Conservation (phyloP, 2,113 vertebrate species). For the Calidris pugnax region DNA sequence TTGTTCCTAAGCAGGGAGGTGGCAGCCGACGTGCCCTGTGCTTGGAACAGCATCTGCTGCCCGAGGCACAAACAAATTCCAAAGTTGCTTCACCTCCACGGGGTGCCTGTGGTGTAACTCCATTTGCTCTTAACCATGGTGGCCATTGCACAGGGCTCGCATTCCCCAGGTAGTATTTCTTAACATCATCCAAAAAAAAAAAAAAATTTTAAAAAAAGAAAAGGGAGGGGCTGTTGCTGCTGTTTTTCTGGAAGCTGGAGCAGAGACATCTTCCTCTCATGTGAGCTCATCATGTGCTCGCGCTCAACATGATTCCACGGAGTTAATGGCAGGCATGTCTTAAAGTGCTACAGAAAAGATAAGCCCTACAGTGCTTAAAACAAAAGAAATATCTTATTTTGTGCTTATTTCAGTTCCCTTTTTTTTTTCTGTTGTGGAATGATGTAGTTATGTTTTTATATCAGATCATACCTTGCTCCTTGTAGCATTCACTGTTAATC, state of each 20-base stretch:
- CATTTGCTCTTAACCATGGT: not conserved
- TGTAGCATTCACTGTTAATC: not conserved
- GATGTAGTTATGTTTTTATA: not conserved
- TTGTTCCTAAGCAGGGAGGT: not conserved
- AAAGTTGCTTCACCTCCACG: not conserved
- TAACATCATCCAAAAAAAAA: not conserved
- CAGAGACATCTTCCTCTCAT: not conserved
- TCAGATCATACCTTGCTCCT: not conserved
- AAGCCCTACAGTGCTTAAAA: not conserved
- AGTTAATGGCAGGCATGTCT: not conserved
- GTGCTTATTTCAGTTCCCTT: not conserved
- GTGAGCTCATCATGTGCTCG: not conserved
- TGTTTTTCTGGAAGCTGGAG: not conserved
- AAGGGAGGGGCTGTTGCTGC: not conserved
- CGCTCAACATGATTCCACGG: rapidly evolving
- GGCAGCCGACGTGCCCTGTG: not conserved
- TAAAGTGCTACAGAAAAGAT: not conserved
- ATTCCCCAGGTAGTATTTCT: not conserved
- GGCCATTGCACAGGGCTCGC: not conserved
- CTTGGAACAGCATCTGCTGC: not conserved
- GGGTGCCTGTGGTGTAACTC: not conserved
- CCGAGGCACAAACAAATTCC: not conserved
- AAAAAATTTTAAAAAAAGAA: no score
- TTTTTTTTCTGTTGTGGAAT: not conserved
- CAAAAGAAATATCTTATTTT: not conserved